Evolutionary conservation across 2,113 vertebrate genomes (phyloP).

Genomic region (Pollimyrus isidori): DNA sequence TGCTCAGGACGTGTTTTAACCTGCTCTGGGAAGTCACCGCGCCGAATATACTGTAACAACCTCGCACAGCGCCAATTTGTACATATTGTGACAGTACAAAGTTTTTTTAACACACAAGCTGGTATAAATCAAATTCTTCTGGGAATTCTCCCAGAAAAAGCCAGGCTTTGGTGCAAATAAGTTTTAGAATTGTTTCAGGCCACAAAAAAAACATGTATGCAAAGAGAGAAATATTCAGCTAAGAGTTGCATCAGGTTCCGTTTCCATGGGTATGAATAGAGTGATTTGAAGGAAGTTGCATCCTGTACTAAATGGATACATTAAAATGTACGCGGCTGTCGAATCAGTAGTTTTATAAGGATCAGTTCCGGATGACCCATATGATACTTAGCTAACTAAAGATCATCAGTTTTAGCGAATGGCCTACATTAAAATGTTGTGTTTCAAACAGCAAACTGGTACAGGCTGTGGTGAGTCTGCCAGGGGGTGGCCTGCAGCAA

Average conservation of each 20-base stretch:
- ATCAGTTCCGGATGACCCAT: background rate
- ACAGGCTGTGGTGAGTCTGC: background rate
- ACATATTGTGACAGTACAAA: constrained; percentile 1
- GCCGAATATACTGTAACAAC: background rate
- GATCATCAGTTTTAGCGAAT: background rate
- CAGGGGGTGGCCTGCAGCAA: background rate
- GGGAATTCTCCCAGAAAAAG: background rate
- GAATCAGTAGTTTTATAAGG: background rate
- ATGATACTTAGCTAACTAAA: background rate
- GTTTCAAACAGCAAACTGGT: background rate
- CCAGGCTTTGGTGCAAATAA: background rate
- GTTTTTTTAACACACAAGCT: background rate
- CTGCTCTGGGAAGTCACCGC: background rate
- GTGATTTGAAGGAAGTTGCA: background rate
- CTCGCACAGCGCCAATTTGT: background rate
- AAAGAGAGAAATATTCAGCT: background rate
- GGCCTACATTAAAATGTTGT: background rate
- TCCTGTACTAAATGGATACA: background rate
- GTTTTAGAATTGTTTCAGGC: background rate
- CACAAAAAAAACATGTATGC: background rate
- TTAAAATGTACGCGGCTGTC: background rate
- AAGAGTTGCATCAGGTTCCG: background rate
- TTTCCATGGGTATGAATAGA: background rate
- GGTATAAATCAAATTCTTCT: constrained; percentile 5
- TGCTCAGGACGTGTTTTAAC: background rate